Base-by-base conservation (phyloP, 2,113 vertebrate genomes). In the Varanus komodoensis region DNA sequence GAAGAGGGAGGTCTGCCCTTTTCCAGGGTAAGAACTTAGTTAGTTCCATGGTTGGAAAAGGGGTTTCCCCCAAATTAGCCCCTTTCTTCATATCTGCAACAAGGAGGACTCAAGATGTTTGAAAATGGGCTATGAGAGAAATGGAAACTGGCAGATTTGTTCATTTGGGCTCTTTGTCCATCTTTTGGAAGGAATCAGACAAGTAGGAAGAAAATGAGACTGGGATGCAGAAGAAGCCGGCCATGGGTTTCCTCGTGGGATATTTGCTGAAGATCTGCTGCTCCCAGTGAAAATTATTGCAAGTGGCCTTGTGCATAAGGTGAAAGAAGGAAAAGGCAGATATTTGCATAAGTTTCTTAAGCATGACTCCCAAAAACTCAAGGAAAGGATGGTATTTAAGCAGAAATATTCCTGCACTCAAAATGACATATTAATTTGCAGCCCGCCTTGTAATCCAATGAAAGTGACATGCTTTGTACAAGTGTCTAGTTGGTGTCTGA, bases 361-460 rank as follows among this genome's bases (percentile, higher is more conserved):
- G 48, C 34, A 54, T 54, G 64, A 48, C 50, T 84, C 6, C n/a
- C 32, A 38, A 87, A 79, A 57, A 71, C 50, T 88, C 73, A 84
- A 5, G 32, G 17, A 78, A 86, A 54, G 4, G 61, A 82, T n/a
- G 50, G 34, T 34, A 17, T 6, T 71, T 12, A 82, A 44, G 27
- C 50, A 14, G 4, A 91, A 83, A 71, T 44, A 38, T 48, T 84
- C 48, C 61, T 86, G 21, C 87, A 88, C 91, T 89, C 6, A 89
- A 89, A 95, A 84, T 69, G 9, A 1, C 9, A 12, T 67, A 17
- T 5, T 54, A 86, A 77, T 92, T 91, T 94, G 88, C 12, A 88
- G 0, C 14, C 38, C 2, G 78, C 32, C 84, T 87, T 64, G 11
- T 73, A 1, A 6, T 25, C 29, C 3, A 44, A 21, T 91, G 23